Evolutionary conservation across 2,113 vertebrate species (phyloP), one percentile per base, ranked within the genome.

Genomic region (Oxyruncus cristatus): DNA sequence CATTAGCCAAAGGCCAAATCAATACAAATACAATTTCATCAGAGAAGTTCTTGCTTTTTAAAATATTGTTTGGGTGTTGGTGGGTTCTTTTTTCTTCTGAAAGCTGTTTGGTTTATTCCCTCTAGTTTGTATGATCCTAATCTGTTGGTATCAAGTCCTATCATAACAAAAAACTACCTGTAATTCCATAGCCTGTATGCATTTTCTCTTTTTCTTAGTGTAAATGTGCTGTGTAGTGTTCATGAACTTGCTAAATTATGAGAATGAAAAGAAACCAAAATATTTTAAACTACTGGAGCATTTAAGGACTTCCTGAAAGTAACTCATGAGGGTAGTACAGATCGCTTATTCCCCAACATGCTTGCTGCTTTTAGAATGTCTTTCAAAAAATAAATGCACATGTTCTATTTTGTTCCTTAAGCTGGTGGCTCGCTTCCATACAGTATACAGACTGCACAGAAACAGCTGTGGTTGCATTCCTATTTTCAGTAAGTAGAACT

Each of bases 391-490:
- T n/a, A 71, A 83, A 41, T 78, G 6, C 55, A 17, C 16, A 12
- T 39, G 24, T 85, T 95, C 33, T 42, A 3, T n/a, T 81, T 94
- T 30, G 94, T 85, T 37, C n/a, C 28, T 91, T 88, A 66, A 99
- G 99, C 99, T 82, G 99, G 99, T 33, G 99, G 99, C 32, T 99
- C 99, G 10, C 98, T 99, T 91, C 99, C 99, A 0, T 99, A 99
- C 96, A 98, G 99, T 93, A 97, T 99, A 94, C 99, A 99, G 97
- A 99, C 99, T 4, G 99, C 99, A 26, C 99, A 99, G 95, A 99
- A 99, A 78, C 99, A 99, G 94, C 97, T 98, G 19, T 99, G 99
- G 99, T 98, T 99, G 21, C 98, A 99, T 95, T 98, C 99, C n/a
- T 99, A 98, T 96, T 99, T 99, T 95, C 98, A 99, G 99, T 99